phyloP scores from a whole-genome alignment of 2,797 vertebrate genomes.

The Takifugu ocellatus region DNA sequence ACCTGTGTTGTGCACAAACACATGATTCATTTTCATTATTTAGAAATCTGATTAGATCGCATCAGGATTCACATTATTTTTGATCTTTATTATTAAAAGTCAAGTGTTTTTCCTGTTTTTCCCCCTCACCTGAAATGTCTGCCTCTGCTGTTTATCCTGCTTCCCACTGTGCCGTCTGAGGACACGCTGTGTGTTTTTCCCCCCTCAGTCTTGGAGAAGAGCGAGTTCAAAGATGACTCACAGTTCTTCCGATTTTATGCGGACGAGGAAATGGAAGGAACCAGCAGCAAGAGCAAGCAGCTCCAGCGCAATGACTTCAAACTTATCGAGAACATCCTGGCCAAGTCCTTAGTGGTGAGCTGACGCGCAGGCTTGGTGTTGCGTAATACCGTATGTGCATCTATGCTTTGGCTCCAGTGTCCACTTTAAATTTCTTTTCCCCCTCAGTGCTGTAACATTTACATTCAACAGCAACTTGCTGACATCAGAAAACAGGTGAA shows the following conservation, averaged over 20 bases:
- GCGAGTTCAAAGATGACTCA: slow-evolving; percentile 97
- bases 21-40: not conserved
- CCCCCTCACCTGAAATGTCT: not conserved
- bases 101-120: not conserved
- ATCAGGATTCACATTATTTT: not conserved
- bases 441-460: not conserved
- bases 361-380: not conserved
- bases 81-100: too few species aligned
- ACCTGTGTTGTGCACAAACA: not conserved
- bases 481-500: slow-evolving; percentile 36
- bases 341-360: slow-evolving; percentile 89
- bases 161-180: slow-evolving; percentile 6
- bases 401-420: too few species aligned
- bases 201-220: slow-evolving; percentile 90
- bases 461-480: not conserved
- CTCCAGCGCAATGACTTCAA: slow-evolving; percentile 93
- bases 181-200: slow-evolving; percentile 10
- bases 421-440: not conserved
- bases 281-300: slow-evolving; percentile 89
- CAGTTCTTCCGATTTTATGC: slow-evolving; percentile 98
- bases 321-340: slow-evolving; percentile 94
- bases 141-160: not conserved
- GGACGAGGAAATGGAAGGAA: slow-evolving; percentile 96
- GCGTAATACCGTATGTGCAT: too few species aligned
- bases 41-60: not conserved